These are phyloP conservation scores for Phrynocephalus guinanensis DNA, from an alignment of 2,797 vertebrate genomes.

Conservation along the genomic window DNA sequence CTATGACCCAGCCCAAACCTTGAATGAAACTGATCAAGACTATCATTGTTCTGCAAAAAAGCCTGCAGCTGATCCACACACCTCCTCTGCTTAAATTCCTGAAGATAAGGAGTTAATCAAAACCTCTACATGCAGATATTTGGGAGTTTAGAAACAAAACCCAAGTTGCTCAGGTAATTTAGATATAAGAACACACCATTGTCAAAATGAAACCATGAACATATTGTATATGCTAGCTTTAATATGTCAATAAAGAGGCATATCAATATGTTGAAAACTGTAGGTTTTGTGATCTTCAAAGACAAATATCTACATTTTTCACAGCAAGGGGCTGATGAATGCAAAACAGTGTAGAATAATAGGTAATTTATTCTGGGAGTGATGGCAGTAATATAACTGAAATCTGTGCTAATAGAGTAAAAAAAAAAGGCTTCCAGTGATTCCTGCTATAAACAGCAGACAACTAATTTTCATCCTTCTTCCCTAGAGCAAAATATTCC, in stretches of 20 bases:
- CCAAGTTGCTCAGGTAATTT: slow-evolving; percentile 55
- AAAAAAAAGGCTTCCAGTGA: slow-evolving; percentile 68
- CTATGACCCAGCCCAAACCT: neutral
- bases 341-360: slow-evolving; percentile 71
- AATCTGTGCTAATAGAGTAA: slow-evolving; percentile 70
- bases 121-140: slow-evolving; percentile 39
- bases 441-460: slow-evolving; percentile 65
- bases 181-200: slow-evolving; percentile 64
- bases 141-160: slow-evolving; percentile 57
- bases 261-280: slow-evolving; percentile 74
- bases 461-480: slow-evolving; percentile 62
- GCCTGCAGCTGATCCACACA: too few relatives aligned
- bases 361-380: slow-evolving; percentile 75
- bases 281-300: slow-evolving; percentile 60
- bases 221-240: slow-evolving; percentile 61
- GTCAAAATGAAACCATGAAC: slow-evolving; percentile 72
- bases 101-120: neutral
- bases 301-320: slow-evolving; percentile 68
- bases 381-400: slow-evolving; percentile 72
- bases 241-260: slow-evolving; percentile 68
- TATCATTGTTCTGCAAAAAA: too few relatives aligned
- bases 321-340: slow-evolving; percentile 62
- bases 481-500: slow-evolving; percentile 65
- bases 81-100: too few relatives aligned
- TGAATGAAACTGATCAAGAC: too few relatives aligned